Evolutionary conservation across 2,797 vertebrate species (phyloP), one percentile per base, ranked within the genome.

Genomic region (Sebastolobus alascanus): DNA sequence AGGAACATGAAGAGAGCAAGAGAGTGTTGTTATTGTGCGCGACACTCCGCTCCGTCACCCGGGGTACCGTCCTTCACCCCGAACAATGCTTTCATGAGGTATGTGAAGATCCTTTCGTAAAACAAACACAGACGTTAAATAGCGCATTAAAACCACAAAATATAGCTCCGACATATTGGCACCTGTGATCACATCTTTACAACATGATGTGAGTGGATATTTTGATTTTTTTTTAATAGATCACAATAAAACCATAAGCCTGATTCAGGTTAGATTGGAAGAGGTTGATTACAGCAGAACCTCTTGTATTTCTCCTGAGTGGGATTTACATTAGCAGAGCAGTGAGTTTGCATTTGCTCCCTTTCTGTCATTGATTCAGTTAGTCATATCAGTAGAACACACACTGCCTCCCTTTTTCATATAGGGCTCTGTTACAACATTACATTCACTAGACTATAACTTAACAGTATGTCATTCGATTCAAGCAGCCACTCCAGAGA

Each of bases 61-160:
- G 1, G 84, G 82, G 86, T 70, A 61, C 58, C 29, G 18, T 80
- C 83, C 63, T 43, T 72, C 73, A 18, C 63, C 70, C 75, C 2
- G 0, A 87, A 89, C 78, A 87, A 89, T 78, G 79, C 81, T 88
- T 86, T 81, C 69, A 83, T 92, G 94, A 94, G 92, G 92, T 90
- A 92, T 90, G 87, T 91, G 80, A 81, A 82, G 79, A 88, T 84
- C 73, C 77, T 86, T 89, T 83, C 38, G 38, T 83, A 52, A 85
- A 63, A 83, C 73, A 83, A 85, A 89, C 84, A 84, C 56, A 84
- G 50, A 84, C 14, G 37, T 88, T 83, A 91, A 85, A 91, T 40
- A 87, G 55, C 5, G 63, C 61, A 78, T 73, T 84, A 72, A 87
- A 90, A 81, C 77, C 20, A 84, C 4, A 73, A 84, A 29, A 59